Evolutionary conservation across 2,888 invertebrate genomes (phyloP).

Genomic region (Pachydiplax longipennis): DNA sequence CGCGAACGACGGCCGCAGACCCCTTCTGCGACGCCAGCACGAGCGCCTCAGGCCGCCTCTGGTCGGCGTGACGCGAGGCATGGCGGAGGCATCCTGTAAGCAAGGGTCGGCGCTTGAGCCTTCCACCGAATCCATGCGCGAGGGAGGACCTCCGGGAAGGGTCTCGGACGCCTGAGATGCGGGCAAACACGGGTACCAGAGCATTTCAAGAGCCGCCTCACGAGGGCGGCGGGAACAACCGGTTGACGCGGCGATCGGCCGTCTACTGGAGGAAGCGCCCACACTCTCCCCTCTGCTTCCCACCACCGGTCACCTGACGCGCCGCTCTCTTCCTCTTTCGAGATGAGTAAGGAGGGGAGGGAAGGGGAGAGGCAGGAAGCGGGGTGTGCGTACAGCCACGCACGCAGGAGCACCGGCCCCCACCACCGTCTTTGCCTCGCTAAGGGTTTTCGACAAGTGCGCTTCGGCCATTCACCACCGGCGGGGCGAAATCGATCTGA

Average conservation of each 20-base stretch:
- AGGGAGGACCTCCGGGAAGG: constrained; percentile 3
- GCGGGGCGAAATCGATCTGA: no score
- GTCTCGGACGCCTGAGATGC: constrained; percentile 21
- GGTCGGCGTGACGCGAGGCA: not conserved
- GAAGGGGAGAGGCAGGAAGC: not conserved
- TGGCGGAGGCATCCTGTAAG: constrained; percentile 30
- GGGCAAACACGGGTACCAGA: constrained; percentile 30
- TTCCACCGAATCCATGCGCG: not conserved
- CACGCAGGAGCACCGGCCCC: not conserved
- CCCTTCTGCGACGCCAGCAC: not conserved
- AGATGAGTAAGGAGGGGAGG: constrained; percentile 38
- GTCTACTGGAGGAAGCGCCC: not conserved
- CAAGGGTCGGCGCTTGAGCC: not conserved
- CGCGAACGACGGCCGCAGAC: not conserved
- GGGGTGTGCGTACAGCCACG: constrained; percentile 20
- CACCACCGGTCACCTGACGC: constrained; percentile 21
- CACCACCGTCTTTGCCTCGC: no score
- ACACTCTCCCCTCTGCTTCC: not conserved
- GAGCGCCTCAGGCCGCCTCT: constrained; percentile 12
- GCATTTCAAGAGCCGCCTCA: not conserved
- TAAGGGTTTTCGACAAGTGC: no score
- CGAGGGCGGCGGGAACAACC: not conserved
- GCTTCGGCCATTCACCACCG: no score
- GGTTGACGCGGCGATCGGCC: constrained; percentile 3
- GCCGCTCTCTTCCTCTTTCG: not conserved